Evolutionary conservation across 1,140 invertebrate genomes (phyloP).

Genomic region (Chymomyza costata): DNA sequence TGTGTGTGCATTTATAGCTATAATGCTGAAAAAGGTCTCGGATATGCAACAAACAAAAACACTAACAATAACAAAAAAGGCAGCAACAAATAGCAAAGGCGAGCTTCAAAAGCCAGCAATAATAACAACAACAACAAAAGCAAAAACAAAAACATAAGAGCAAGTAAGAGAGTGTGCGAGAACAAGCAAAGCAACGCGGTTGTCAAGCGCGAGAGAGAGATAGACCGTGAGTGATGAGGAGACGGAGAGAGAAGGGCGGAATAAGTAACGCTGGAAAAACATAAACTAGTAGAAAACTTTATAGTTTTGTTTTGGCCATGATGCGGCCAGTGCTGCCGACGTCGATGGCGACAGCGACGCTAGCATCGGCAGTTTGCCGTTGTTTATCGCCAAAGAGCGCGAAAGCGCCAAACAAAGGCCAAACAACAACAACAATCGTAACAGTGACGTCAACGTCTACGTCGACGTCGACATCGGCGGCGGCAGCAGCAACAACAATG

Average conservation of each 20-base stretch:
- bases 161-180: conserved; percentile 1
- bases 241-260: too few relatives aligned
- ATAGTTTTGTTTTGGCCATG: too few relatives aligned
- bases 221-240: too few relatives aligned
- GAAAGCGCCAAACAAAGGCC: conserved; percentile 15
- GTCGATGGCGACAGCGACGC: conserved; percentile 20
- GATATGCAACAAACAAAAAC: conserved; percentile 57
- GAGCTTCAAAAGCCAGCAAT: conserved; percentile 1
- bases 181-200: background rate
- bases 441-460: too few relatives aligned
- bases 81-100: conserved; percentile 1
- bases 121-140: conserved; percentile 25
- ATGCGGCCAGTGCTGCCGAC: too few relatives aligned
- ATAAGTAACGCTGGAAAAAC: too few relatives aligned
- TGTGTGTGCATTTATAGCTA: conserved; percentile 36
- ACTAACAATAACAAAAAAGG: conserved; percentile 17
- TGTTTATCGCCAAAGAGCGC: conserved; percentile 17
- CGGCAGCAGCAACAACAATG: conserved; percentile 2
- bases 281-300: conserved; percentile 58
- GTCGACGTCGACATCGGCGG: conserved; percentile 1
- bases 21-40: conserved; percentile 56
- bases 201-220: background rate
- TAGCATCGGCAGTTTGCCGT: too few relatives aligned
- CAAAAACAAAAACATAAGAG: conserved; percentile 38
- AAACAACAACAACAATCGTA: conserved; percentile 13